Conservation (phyloP, 2,113 vertebrate genomes). For the Rana temporaria region DNA sequence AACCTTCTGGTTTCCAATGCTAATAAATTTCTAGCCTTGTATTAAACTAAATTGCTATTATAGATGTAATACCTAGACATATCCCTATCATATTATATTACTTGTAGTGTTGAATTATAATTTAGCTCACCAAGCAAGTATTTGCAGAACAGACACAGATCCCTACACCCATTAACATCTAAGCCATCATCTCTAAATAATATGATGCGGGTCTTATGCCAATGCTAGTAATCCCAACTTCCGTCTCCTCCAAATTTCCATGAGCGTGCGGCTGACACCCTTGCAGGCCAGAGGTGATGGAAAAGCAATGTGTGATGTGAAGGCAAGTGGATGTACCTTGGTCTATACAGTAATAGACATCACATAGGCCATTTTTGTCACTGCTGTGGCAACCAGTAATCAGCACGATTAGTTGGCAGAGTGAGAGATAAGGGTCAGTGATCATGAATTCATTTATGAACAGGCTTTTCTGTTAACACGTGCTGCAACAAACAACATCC, state of each 20-base stretch:
- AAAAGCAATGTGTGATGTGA: conserved; percentile 70
- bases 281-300: conserved; percentile 72
- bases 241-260: conserved; percentile 30
- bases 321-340: conserved; percentile 61
- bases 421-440: conserved; percentile 42
- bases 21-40: too few relatives aligned
- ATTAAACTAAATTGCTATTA: too few relatives aligned
- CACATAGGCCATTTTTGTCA: conserved; percentile 67
- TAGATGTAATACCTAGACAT: too few relatives aligned
- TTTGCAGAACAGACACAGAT: background rate
- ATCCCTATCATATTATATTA: too few relatives aligned
- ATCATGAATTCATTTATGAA: conserved; percentile 48
- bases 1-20: too few relatives aligned
- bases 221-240: conserved; percentile 1
- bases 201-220: background rate
- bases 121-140: background rate
- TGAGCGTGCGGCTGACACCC: conserved; percentile 68
- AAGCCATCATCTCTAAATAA: background rate
- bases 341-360: conserved; percentile 57
- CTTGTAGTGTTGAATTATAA: too few relatives aligned
- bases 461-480: conserved; percentile 36
- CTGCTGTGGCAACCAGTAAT: conserved; percentile 79
- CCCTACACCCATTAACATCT: background rate
- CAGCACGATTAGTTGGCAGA: conserved; percentile 52
- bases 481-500: conserved; percentile 41